These are phyloP conservation scores for Siniperca scherzeri DNA, from an alignment of 2,797 vertebrate species.

Conservation along the genomic window DNA sequence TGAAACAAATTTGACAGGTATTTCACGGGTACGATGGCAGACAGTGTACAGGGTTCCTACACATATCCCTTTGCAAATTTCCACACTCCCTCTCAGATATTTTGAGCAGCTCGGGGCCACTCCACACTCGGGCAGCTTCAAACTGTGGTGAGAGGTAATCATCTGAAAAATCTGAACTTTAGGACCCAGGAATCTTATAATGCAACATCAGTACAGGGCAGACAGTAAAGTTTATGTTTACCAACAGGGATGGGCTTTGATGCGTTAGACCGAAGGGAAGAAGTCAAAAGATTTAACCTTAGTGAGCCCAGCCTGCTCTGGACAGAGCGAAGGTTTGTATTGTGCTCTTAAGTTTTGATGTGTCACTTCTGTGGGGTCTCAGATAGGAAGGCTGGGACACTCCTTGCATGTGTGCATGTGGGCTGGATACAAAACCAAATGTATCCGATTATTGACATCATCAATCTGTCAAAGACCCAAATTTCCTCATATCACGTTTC, in stretches of 20 bases:
- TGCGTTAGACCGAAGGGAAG: neutral
- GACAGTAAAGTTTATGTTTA: slow-evolving; percentile 28
- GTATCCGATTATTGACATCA: too few relatives aligned
- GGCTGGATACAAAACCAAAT: too few relatives aligned
- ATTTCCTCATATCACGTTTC: too few relatives aligned
- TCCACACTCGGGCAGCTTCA: slow-evolving; percentile 23
- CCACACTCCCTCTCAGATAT: neutral
- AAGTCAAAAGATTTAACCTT: neutral
- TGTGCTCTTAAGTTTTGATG: slow-evolving; percentile 56
- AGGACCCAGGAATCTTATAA: slow-evolving; percentile 17
- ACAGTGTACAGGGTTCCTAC: slow-evolving; percentile 20
- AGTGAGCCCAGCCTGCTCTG: neutral
- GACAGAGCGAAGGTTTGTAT: slow-evolving; percentile 6
- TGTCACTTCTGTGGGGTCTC: neutral
- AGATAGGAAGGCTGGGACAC: neutral
- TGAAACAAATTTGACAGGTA: neutral
- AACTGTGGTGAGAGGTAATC: slow-evolving; percentile 15
- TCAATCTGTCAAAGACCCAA: too few relatives aligned
- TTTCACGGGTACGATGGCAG: neutral
- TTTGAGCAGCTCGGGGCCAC: slow-evolving; percentile 26
- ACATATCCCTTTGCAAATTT: slow-evolving; percentile 21
- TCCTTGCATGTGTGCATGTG: too few relatives aligned
- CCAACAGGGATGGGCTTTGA: slow-evolving; percentile 7
- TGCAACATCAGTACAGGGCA: slow-evolving; percentile 1
- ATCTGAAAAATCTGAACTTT: slow-evolving; percentile 55